Percentiles rank a stretch among this genome's conserved stretches.
These are phyloP conservation scores for Poecile montanus DNA, from an alignment of 2,797 vertebrate species.

Conservation along the genomic window DNA sequence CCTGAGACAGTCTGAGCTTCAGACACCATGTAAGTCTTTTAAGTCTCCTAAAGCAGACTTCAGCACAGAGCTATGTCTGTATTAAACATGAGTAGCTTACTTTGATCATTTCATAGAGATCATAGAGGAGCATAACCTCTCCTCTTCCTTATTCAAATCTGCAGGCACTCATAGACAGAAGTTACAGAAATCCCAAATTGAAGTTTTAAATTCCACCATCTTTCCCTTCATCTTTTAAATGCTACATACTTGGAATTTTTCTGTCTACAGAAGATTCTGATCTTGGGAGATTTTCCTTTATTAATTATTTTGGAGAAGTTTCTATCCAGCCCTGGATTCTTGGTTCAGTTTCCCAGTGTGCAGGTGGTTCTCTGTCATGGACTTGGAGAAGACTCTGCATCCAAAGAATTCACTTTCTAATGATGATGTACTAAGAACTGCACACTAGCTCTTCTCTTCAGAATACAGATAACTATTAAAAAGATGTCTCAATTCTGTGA, in stretches of 20 bases:
- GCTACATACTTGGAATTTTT: neutral
- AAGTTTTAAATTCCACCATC: neutral
- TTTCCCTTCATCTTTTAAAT: neutral
- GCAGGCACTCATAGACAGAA: neutral
- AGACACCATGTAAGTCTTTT: rapidly evolving
- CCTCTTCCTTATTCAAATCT: neutral
- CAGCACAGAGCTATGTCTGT: neutral
- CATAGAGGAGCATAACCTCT: rapidly evolving
- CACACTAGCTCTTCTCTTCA: neutral
- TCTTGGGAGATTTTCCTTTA: neutral
- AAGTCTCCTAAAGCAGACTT: neutral
- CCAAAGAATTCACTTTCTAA: neutral
- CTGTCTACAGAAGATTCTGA: neutral
- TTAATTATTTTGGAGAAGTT: neutral
- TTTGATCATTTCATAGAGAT: neutral
- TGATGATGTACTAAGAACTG: neutral
- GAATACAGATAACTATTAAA: neutral
- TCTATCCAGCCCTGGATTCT: neutral
- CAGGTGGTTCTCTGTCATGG: neutral
- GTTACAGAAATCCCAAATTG: neutral
- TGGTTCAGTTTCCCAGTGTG: neutral
- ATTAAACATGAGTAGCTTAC: neutral
- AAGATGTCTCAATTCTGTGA: neutral
- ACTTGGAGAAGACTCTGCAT: constrained; percentile 5
- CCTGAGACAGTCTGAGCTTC: neutral